A percentile compares a stretch with the other conserved stretches of the same genome.
Evolutionary conservation across 1,140 invertebrate genomes (phyloP).

Genomic region (Melanaphis sacchari): DNA sequence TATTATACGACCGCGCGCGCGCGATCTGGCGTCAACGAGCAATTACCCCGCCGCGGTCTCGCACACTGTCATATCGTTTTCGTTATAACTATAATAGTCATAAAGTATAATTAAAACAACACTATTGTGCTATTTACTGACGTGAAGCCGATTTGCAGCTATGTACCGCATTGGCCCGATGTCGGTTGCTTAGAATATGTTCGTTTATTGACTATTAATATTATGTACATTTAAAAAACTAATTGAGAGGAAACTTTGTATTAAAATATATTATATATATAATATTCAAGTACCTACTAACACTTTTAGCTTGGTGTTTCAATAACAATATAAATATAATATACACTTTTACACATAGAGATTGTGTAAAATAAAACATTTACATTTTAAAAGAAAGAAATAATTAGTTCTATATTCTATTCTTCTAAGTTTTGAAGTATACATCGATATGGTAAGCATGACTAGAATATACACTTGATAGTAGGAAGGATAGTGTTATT

Average conservation of each 20-base stretch:
- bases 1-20: neutral
- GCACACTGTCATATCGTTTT: neutral
- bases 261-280: neutral
- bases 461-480: too few relatives aligned
- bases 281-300: neutral
- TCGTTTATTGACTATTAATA: neutral
- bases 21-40: neutral
- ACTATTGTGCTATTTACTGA: neutral
- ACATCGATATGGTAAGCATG: neutral
- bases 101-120: neutral
- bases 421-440: neutral
- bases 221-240: neutral
- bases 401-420: neutral
- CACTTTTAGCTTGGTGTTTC: neutral
- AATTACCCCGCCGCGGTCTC: neutral
- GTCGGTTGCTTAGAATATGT: neutral
- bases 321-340: neutral
- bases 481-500: neutral
- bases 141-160: neutral
- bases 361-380: neutral
- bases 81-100: neutral
- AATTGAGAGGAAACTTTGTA: neutral
- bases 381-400: too few relatives aligned
- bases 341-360: neutral
- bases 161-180: neutral